Conservation (phyloP, 2,113 vertebrate genomes). For the Piliocolobus tephrosceles region DNA sequence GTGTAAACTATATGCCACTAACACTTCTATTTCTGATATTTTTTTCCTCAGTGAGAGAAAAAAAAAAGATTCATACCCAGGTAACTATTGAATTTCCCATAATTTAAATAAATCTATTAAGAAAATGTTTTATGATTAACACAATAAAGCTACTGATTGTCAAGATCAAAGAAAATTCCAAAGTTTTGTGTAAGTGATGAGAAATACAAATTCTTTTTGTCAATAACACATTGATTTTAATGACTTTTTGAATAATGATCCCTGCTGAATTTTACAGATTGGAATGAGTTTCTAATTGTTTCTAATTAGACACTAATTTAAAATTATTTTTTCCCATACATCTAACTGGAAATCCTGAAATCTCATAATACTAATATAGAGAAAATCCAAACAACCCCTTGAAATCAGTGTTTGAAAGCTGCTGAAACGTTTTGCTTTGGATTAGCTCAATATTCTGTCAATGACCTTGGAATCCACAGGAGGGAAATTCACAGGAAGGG, state of each 20-base stretch:
- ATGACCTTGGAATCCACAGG: not conserved
- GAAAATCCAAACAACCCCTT: not conserved
- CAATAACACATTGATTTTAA: not conserved
- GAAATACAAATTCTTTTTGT: not conserved
- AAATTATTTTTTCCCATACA: not conserved
- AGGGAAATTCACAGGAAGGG: not conserved
- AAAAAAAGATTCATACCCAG: not conserved
- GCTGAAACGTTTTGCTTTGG: conserved; percentile 9
- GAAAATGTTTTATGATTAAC: conserved; percentile 26
- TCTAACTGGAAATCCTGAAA: conserved; percentile 35
- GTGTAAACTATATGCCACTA: conserved; percentile 1
- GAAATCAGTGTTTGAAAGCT: not conserved
- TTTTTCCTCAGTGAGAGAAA: not conserved
- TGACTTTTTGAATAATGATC: not conserved
- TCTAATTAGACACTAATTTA: conserved; percentile 7
- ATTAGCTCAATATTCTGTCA: conserved; percentile 15
- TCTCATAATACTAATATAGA: not conserved
- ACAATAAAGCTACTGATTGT: not conserved
- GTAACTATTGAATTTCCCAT: not conserved
- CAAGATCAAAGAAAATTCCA: not conserved
- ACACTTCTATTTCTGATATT: not conserved
- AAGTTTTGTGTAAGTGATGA: conserved; percentile 13
- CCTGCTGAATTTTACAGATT: conserved; percentile 24
- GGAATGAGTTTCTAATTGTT: not conserved
- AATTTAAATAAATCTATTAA: not conserved